These are phyloP conservation scores for Serripes groenlandicus DNA, from an alignment of 2,888 invertebrate genomes.

Conservation along the genomic window DNA sequence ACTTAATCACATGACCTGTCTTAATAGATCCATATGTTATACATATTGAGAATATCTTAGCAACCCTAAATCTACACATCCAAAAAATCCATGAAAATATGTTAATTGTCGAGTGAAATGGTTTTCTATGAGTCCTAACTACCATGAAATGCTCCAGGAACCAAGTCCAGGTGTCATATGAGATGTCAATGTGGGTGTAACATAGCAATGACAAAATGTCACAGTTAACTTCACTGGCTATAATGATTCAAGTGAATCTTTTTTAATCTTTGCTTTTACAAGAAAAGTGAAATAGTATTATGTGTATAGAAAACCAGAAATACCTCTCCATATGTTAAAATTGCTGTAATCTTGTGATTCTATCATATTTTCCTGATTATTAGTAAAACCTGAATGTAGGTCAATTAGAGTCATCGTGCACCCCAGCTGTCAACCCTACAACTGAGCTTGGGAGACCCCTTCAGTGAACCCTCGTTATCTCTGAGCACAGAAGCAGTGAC, in stretches of 20 bases:
- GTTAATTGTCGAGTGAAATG: conserved; percentile 12
- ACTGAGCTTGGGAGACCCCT: conserved; percentile 57
- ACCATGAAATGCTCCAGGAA: conserved; percentile 25
- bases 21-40: conserved; percentile 58
- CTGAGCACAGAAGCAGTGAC: conserved; percentile 24
- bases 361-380: conserved; percentile 76
- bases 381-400: conserved; percentile 78
- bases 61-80: conserved; percentile 52
- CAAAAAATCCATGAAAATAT: conserved; percentile 39
- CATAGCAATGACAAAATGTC: conserved; percentile 47
- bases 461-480: conserved; percentile 24
- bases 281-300: conserved; percentile 30
- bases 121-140: conserved; percentile 18
- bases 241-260: neutral
- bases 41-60: conserved; percentile 56
- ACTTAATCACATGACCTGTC: conserved; percentile 65
- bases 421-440: conserved; percentile 67
- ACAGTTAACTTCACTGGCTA: conserved; percentile 6
- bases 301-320: conserved; percentile 68
- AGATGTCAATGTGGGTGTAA: conserved; percentile 66
- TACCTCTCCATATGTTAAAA: conserved; percentile 81
- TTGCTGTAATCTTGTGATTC: conserved; percentile 75
- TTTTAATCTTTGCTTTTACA: neutral
- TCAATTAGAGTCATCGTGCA: conserved; percentile 80
- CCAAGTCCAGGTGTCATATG: conserved; percentile 56